Evolutionary conservation across 2,888 invertebrate species (phyloP).

Genomic region (Drosophila cognata): DNA sequence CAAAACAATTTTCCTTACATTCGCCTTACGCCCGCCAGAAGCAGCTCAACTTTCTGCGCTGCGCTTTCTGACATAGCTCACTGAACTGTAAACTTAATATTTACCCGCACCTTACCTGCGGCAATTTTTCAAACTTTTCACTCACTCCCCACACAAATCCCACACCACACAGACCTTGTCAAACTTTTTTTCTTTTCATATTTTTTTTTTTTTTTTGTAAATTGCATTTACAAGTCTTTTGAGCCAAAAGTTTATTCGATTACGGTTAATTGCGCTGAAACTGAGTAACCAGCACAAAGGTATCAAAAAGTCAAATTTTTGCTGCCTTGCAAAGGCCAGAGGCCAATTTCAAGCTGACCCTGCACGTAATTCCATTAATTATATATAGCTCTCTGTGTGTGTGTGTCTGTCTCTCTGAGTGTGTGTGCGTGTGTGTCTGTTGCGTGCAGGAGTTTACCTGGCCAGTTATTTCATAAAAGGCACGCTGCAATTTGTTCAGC

Average conservation of each 20-base stretch:
- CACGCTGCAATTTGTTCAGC: background rate
- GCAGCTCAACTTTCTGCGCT: slow-evolving; percentile 21
- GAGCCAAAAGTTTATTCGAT: slow-evolving; percentile 54
- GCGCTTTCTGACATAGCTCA: slow-evolving; percentile 42
- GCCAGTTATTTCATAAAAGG: background rate
- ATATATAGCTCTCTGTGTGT: background rate
- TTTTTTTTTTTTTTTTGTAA: slow-evolving; percentile 22
- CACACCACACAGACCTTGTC: slow-evolving; percentile 12
- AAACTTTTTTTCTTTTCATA: slow-evolving; percentile 6
- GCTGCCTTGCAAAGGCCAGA: background rate
- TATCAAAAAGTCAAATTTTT: slow-evolving; percentile 3
- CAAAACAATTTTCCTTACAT: slow-evolving; percentile 10
- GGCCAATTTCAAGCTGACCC: slow-evolving; percentile 14
- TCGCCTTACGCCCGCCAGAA: slow-evolving; percentile 4
- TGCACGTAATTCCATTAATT: slow-evolving; percentile 12
- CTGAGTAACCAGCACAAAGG: slow-evolving; percentile 10
- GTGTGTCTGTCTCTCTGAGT: background rate
- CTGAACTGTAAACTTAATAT: slow-evolving; percentile 42
- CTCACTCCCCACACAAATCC: slow-evolving; percentile 1
- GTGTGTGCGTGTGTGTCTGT: background rate
- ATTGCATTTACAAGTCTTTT: slow-evolving; percentile 57
- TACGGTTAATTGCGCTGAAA: slow-evolving; percentile 49
- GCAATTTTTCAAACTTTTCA: slow-evolving; percentile 50
- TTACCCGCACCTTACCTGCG: slow-evolving; percentile 38
- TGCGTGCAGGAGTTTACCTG: background rate